Evolutionary conservation across 2,797 vertebrate species (phyloP), one percentile per base, ranked within the genome.

Genomic region (Buceros bicornis): DNA sequence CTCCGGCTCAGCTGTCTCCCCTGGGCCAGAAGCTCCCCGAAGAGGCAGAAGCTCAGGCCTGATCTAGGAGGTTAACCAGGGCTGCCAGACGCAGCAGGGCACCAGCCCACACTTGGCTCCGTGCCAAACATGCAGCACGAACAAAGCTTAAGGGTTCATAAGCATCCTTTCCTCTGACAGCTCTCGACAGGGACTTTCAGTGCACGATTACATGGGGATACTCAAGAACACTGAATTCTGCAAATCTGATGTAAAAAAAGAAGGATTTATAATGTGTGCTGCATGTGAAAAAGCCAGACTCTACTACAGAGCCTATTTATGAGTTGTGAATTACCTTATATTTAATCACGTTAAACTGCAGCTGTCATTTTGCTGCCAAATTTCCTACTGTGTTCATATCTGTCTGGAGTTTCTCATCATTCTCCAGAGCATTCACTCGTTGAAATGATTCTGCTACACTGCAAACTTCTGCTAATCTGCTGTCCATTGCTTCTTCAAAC

Each of bases 361-460:
- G 70, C 93, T 86, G 56, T 90, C 93, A 61, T 82, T 95, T 81
- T 82, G 91, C 91, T 89, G 96, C 88, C 93, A 94, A 67, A 77
- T 57, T 72, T 93, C 60, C 69, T 86, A 61, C 82, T 76, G 70
- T 79, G 87, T 56, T 87, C 19, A 1, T 16, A 22, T 62, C 88
- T 95, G 16, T 89, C 95, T 96, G 94, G 91, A 91, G 83, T 89
- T 96, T 62, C 90, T 94, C 81, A 90, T 15, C 8, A 11, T 84
- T 87, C 91, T 96, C 91, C 91, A 90, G 86, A 90, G 94, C 83
- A 89, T 89, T 95, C 64, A n/a, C 74, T 96, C 95, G 94, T 89
- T 96, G 93, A 96, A 96, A 92, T 37, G 78, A 90, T 93, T 95
- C 90, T 92, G 88, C 86, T 93, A 26, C 85, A 25, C 48, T 92